Conservation (phyloP, 2,888 invertebrate species). For the Caenorhabditis sulstoni region DNA sequence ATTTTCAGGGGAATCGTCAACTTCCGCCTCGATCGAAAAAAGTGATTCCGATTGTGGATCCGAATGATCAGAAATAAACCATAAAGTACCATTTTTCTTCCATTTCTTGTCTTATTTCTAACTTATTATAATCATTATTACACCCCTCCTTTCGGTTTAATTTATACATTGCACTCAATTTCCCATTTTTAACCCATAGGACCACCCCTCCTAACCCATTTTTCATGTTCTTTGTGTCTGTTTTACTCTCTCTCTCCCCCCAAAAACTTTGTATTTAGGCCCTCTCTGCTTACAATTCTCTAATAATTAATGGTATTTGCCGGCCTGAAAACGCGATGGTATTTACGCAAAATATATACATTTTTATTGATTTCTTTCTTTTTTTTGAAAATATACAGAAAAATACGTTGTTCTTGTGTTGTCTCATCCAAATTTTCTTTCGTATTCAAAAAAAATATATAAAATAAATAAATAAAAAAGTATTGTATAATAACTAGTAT, state of each 20-base stretch:
- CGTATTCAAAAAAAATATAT: not conserved
- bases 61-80: slow-evolving; percentile 30
- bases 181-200: slow-evolving; percentile 1
- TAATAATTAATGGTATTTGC: no score
- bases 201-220: not conserved
- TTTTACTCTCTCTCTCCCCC: no score
- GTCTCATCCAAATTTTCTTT: not conserved
- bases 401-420: slow-evolving; percentile 1
- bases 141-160: not conserved
- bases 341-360: slow-evolving; percentile 9
- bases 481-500: no score
- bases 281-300: slow-evolving; percentile 9
- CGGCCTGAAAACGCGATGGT: not conserved
- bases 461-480: slow-evolving; percentile 2
- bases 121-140: no score
- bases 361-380: slow-evolving; percentile 2
- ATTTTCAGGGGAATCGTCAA: slow-evolving; percentile 54
- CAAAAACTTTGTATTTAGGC: slow-evolving; percentile 9
- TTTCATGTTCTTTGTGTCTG: no score
- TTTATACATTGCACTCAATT: not conserved
- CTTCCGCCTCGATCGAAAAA: slow-evolving; percentile 49
- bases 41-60: slow-evolving; percentile 57
- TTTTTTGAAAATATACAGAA: slow-evolving; percentile 2
- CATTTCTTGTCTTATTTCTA: not conserved
- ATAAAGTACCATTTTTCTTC: slow-evolving; percentile 5